phyloP scores from a whole-genome alignment of 2,113 vertebrate genomes.

The Syrmaticus mikado region DNA sequence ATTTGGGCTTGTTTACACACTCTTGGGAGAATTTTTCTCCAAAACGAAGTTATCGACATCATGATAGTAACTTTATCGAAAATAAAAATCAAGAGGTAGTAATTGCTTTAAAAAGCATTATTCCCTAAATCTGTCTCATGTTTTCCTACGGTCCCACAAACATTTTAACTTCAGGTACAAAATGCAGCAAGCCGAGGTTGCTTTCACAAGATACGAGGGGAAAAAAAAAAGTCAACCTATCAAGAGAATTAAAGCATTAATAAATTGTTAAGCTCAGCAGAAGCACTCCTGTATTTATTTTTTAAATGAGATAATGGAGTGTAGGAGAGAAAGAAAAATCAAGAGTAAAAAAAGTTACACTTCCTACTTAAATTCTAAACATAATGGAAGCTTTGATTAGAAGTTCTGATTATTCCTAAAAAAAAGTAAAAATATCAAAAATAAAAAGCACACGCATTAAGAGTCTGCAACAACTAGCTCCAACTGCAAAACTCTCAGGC shows the following conservation, averaged over 20 bases:
- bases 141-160: background rate
- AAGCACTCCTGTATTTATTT: background rate
- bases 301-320: background rate
- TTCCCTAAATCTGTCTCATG: background rate
- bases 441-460: background rate
- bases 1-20: background rate
- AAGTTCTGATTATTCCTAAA: background rate
- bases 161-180: background rate
- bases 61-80: background rate
- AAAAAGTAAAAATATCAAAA: background rate
- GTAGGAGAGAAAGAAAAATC: conserved; percentile 17
- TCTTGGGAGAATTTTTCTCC: background rate
- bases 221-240: background rate
- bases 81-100: background rate
- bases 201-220: background rate
- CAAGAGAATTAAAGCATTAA: background rate
- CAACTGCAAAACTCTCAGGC: background rate
- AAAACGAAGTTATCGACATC: background rate
- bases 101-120: background rate
- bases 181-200: background rate
- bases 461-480: background rate
- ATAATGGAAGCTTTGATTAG: conserved; percentile 22
- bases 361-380: conserved; percentile 46
- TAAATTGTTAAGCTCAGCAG: background rate
- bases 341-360: background rate